A percentile compares a stretch with the other conserved stretches of the same genome.
These are phyloP conservation scores for Drosophila miranda DNA, from an alignment of 1,140 invertebrate genomes.

Conservation along the genomic window DNA sequence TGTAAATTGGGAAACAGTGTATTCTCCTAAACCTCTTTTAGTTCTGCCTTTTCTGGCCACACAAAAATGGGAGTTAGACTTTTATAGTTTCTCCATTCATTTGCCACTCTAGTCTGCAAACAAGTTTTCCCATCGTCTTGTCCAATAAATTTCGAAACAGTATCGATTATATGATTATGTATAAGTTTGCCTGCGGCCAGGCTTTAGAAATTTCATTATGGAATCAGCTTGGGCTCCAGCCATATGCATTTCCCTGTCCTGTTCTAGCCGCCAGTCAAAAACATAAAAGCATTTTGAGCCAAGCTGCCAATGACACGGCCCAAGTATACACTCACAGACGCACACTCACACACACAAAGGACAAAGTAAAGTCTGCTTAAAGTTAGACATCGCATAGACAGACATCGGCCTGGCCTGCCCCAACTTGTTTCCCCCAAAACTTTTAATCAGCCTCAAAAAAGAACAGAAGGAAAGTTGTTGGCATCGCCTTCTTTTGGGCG, in stretches of 20 bases:
- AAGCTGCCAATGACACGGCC: conserved; percentile 45
- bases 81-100: conserved; percentile 30
- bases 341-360: conserved; percentile 17
- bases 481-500: conserved; percentile 1
- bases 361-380: conserved; percentile 63
- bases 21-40: no score
- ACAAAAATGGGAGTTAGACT: neutral
- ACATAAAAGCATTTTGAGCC: conserved; percentile 41
- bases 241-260: conserved; percentile 44
- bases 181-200: conserved; percentile 31
- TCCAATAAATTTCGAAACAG: conserved; percentile 49
- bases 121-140: conserved; percentile 10
- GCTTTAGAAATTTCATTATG: conserved; percentile 46
- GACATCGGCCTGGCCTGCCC: conserved; percentile 60
- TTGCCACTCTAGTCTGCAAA: conserved; percentile 9
- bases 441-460: conserved; percentile 69
- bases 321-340: neutral
- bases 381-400: conserved; percentile 70
- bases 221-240: conserved; percentile 41
- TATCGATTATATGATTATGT: conserved; percentile 43
- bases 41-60: neutral
- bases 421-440: conserved; percentile 63
- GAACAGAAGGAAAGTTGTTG: conserved; percentile 19
- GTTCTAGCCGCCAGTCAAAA: conserved; percentile 26
- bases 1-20: no score